phyloP scores from a whole-genome alignment of 2,797 vertebrate genomes.

The Darevskia nairensis region DNA sequence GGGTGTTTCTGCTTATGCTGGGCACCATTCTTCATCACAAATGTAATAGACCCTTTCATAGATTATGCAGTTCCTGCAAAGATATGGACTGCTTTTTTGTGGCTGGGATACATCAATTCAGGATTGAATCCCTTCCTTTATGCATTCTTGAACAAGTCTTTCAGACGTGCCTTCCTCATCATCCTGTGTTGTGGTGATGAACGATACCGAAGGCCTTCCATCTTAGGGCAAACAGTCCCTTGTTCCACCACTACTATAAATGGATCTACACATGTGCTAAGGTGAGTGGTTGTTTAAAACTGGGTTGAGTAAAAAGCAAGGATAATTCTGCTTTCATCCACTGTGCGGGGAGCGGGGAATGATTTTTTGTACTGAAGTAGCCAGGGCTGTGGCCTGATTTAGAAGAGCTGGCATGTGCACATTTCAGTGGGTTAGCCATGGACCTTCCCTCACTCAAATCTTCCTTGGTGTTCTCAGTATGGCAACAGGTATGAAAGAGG shows the following conservation, averaged over 20 bases:
- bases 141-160: slow-evolving; percentile 99
- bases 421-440: not conserved
- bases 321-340: not conserved
- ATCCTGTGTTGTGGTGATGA: slow-evolving; percentile 97
- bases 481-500: not conserved
- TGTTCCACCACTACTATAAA: slow-evolving; percentile 95
- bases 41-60: slow-evolving; percentile 97
- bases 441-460: too few species aligned
- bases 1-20: slow-evolving; percentile 99
- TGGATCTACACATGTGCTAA: slow-evolving; percentile 94
- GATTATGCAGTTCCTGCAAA: slow-evolving; percentile 91
- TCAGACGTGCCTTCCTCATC: slow-evolving; percentile 99
- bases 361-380: not conserved
- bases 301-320: not conserved
- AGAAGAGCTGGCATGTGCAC: not conserved
- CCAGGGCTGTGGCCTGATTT: not conserved
- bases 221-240: slow-evolving; percentile 85
- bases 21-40: slow-evolving; percentile 98
- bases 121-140: slow-evolving; percentile 99
- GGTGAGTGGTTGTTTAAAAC: slow-evolving; percentile 82
- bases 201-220: slow-evolving; percentile 90
- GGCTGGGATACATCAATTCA: slow-evolving; percentile 99
- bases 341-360: not conserved
- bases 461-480: not conserved
- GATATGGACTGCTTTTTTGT: slow-evolving; percentile 95